These are phyloP conservation scores for Solea senegalensis DNA, from an alignment of 2,113 vertebrate species.

Conservation along the genomic window DNA sequence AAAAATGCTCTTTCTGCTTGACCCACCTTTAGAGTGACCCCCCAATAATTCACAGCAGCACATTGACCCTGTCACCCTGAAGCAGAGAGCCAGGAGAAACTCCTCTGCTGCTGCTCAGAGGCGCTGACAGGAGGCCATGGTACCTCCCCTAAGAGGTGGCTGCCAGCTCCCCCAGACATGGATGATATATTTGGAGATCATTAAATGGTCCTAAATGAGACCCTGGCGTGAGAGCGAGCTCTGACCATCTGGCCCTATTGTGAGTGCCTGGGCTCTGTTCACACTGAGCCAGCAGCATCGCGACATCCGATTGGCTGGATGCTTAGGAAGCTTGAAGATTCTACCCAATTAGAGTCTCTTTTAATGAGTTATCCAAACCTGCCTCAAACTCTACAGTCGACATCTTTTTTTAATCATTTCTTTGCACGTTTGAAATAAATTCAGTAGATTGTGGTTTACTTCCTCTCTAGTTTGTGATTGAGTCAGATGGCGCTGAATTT, in stretches of 20 bases:
- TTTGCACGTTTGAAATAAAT: neutral
- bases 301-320: conserved; percentile 62
- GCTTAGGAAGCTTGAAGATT: conserved; percentile 31
- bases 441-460: neutral
- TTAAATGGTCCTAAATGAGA: conserved; percentile 82
- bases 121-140: conserved; percentile 48
- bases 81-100: conserved; percentile 41
- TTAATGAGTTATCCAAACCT: conserved; percentile 46
- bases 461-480: neutral
- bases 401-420: neutral
- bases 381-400: neutral
- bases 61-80: conserved; percentile 21
- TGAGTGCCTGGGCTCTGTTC: conserved; percentile 57
- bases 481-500: neutral
- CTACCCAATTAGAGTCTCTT: conserved; percentile 54
- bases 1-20: too few species aligned
- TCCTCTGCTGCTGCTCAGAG: conserved; percentile 36
- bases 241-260: conserved; percentile 81
- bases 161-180: conserved; percentile 74
- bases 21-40: too few species aligned
- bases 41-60: conserved; percentile 3
- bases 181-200: conserved; percentile 79
- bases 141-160: conserved; percentile 58
- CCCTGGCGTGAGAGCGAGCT: conserved; percentile 77
- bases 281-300: conserved; percentile 62